Evolutionary conservation across 2,888 invertebrate genomes (phyloP), one percentile per base, ranked within the genome.

Genomic region (Oscheius sp.): DNA sequence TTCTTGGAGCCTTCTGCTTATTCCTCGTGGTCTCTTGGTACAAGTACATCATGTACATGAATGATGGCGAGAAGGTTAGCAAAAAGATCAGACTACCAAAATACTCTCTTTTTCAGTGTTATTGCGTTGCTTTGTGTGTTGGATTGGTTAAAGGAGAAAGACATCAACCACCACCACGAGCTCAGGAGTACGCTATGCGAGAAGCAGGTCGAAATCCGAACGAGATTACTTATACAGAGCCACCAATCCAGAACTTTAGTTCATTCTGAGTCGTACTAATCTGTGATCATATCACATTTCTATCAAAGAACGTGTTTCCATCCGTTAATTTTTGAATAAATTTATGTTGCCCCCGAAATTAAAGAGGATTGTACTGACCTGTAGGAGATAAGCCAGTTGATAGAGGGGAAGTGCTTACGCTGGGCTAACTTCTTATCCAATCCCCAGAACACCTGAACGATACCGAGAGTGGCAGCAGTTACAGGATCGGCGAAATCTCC

Each of bases 401-500:
- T 95, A 81, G 96, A 96, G 72, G 98, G 98, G 91, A 98, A 98
- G 90, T 98, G 98, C 89, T 98, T 98, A 82, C 98, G 91, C 90
- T 99, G 98, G 0, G 85, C 85, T 48, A 84, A 74, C 69, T 84
- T 85, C 78, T 84, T 85, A 74, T 84, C 84, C 66, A 84, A 75
- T 67, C 84, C 85, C 85, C 84, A 84, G 78, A 84, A 84, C 71
- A 85, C 85, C 89, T 97, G 96, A 73, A 96, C 96, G 88, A 98
- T 97, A 75, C 85, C 94, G 73, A 99, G 91, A n/a, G 98, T 99
- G 70, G 98, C 97, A 0, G 97, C 94, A 1, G 98, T 98, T 65
- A 98, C 98, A 61, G 98, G 98, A 91, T 98, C 98, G n/a, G 98
- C 96, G 91, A 99, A 99, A 90, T 98, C 98, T 89, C 98, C 98